phyloP scores from a whole-genome alignment of 2,113 vertebrate genomes.

The Cavia porcellus region DNA sequence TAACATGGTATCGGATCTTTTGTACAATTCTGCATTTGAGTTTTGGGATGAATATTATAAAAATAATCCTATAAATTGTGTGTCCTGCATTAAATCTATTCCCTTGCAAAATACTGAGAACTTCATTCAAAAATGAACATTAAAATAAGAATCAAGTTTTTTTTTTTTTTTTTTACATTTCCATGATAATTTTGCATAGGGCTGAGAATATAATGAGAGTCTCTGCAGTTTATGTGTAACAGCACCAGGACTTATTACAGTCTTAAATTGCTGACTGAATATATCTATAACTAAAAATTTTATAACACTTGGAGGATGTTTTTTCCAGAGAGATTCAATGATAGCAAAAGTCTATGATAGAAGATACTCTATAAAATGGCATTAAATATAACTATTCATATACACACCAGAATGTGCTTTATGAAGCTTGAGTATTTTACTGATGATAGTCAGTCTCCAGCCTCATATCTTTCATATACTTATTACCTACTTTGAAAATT shows the following conservation, averaged over 20 bases:
- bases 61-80: not conserved
- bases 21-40: not conserved
- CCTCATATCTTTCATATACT: not conserved
- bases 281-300: slow-evolving; percentile 16
- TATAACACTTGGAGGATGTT: not conserved
- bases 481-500: not conserved
- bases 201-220: not conserved
- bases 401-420: not conserved
- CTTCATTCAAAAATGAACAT: not conserved
- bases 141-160: not conserved
- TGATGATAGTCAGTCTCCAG: not conserved
- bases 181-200: not conserved
- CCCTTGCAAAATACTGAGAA: not conserved
- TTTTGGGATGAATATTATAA: not conserved
- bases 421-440: not conserved
- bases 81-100: not conserved
- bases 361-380: not conserved
- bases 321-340: not conserved
- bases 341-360: not conserved
- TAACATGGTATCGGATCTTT: not conserved
- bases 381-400: not conserved
- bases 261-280: slow-evolving; percentile 18
- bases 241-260: not conserved
- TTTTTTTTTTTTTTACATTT: slow-evolving; percentile 34
- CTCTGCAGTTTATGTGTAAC: not conserved